Conservation (phyloP, 2,797 vertebrate genomes). For the Lindbergichthys nudifrons region DNA sequence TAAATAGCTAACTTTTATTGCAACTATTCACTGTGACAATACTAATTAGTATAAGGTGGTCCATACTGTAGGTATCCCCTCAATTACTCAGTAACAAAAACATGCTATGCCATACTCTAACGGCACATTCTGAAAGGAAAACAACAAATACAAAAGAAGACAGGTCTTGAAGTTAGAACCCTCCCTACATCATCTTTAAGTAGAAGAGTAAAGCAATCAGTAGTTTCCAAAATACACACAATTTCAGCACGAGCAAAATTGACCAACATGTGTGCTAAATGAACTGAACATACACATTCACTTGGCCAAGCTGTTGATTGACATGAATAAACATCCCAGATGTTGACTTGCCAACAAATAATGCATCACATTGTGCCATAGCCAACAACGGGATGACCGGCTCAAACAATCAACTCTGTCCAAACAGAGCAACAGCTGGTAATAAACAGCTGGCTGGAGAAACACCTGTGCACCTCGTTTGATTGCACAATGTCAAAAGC, state of each 20-base stretch:
- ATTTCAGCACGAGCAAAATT: neutral
- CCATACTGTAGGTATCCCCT: neutral
- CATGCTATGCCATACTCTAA: too few relatives aligned
- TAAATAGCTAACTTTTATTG: neutral
- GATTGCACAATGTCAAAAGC: constrained; percentile 31
- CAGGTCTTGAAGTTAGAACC: too few relatives aligned
- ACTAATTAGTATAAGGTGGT: neutral
- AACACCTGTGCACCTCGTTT: constrained; percentile 45
- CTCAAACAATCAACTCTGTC: constrained; percentile 53
- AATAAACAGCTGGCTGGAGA: constrained; percentile 46
- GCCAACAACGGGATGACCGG: constrained; percentile 52
- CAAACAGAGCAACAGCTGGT: constrained; percentile 33
- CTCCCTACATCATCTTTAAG: neutral
- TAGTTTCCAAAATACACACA: neutral
- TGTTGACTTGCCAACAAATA: constrained; percentile 51
- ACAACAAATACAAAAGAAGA: too few relatives aligned
- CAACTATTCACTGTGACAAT: neutral
- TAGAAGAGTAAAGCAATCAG: too few relatives aligned
- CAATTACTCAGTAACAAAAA: neutral
- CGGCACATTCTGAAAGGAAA: too few relatives aligned
- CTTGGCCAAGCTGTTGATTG: constrained; percentile 25
- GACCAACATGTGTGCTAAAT: constrained; percentile 5
- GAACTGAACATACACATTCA: constrained; percentile 22
- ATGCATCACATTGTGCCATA: constrained; percentile 37
- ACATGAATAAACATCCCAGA: constrained; percentile 51